Evolutionary conservation across 2,888 invertebrate genomes (phyloP), one percentile per base, ranked within the genome.

Genomic region (Thalpophila matura): DNA sequence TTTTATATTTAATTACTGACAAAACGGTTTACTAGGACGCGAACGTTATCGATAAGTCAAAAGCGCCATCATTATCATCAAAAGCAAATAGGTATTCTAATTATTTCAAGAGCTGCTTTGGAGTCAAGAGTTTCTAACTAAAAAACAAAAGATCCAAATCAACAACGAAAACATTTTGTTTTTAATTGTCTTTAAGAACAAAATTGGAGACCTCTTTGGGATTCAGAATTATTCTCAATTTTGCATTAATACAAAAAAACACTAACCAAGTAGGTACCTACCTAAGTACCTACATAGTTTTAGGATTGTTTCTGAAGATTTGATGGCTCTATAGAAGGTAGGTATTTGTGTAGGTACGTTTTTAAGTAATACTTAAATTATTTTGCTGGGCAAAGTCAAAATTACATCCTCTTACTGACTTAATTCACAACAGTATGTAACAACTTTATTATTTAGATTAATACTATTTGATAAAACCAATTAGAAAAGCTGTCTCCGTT

Each of bases 381-480:
- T n/a, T n/a, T n/a, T n/a, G n/a, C n/a, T n/a, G n/a, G n/a, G n/a
- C n/a, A n/a, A n/a, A n/a, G n/a, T n/a, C n/a, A n/a, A n/a, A n/a
- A n/a, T n/a, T n/a, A n/a, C n/a, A n/a, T n/a, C 7, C 1, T 26
- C 18, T 9, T 22, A 35, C 27, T 16, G 59, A 50, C 12, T 37
- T 24, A 42, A n/a, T n/a, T n/a, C n/a, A n/a, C n/a, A n/a, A n/a
- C n/a, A n/a, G n/a, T n/a, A n/a, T n/a, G n/a, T n/a, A n/a, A 38
- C 29, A 57, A 50, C 53, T 54, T 37, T 62, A 26, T 67, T 59
- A 62, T 55, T 72, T 38, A 40, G 40, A 73, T 62, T 62, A 38
- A 33, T 42, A 46, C 24, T 35, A 24, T 27, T 45, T 43, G 49
- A 60, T 56, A 56, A 61, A 54, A 35, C 40, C 40, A 61, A 46